Evolutionary conservation across 2,888 invertebrate genomes (phyloP).

Genomic region (Caenorhabditis sp.): DNA sequence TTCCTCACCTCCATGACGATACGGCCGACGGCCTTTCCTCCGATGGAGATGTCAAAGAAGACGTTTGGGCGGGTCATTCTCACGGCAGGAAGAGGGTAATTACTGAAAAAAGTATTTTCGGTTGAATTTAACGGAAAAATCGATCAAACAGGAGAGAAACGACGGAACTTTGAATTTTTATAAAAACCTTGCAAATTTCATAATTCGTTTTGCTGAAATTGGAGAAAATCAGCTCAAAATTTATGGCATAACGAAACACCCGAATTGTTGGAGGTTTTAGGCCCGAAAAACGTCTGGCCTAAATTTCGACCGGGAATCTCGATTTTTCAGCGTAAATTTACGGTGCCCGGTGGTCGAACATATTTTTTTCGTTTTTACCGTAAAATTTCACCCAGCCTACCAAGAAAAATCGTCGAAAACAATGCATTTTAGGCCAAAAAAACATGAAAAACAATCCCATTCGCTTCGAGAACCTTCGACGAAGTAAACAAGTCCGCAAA

Average conservation of each 20-base stretch:
- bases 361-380: neutral
- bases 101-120: constrained; percentile 69
- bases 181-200: no score
- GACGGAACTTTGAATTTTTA: no score
- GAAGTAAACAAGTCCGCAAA: constrained; percentile 22
- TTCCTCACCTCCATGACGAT: constrained; percentile 80
- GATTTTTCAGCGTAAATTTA: neutral
- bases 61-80: constrained; percentile 73
- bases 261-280: neutral
- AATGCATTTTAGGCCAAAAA: constrained; percentile 2
- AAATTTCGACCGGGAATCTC: neutral
- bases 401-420: neutral
- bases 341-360: neutral
- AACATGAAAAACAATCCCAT: neutral
- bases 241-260: no score
- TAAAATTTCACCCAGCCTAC: neutral
- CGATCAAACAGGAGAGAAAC: neutral
- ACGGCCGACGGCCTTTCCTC: constrained; percentile 78
- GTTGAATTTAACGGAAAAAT: neutral
- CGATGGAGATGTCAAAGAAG: constrained; percentile 82
- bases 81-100: constrained; percentile 31
- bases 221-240: no score
- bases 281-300: constrained; percentile 8
- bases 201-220: no score
- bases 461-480: constrained; percentile 32